These are phyloP conservation scores for Bursaphelenchus okinawaensis DNA, from an alignment of 2,888 invertebrate genomes.

Conservation along the genomic window DNA sequence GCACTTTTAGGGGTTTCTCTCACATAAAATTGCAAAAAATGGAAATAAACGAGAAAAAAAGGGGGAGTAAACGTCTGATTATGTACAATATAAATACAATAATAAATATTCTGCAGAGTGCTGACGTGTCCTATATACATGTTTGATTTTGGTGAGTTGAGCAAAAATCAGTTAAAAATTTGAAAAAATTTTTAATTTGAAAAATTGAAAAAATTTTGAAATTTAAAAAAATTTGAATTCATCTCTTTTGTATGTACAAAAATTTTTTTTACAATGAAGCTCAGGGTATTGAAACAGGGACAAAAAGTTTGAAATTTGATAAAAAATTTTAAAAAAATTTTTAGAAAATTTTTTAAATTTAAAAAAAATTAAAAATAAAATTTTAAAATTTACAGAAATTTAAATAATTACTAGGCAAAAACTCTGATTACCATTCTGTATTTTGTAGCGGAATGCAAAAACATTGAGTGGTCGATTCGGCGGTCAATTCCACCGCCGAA, in stretches of 20 bases:
- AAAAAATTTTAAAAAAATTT: not conserved
- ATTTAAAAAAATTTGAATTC: not conserved
- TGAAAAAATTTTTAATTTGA: not conserved
- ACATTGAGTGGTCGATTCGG: no score
- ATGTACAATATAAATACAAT: not conserved
- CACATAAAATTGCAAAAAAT: not conserved
- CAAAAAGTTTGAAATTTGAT: not conserved
- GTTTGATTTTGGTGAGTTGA: not conserved
- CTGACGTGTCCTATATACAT: not conserved
- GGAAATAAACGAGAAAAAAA: not conserved
- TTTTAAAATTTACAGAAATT: no score
- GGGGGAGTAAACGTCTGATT: not conserved
- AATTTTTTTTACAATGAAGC: not conserved
- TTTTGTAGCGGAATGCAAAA: not conserved
- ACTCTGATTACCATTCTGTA: not conserved
- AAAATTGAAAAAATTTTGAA: not conserved
- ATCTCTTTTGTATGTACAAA: not conserved
- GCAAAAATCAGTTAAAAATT: not conserved
- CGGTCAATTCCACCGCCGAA: no score
- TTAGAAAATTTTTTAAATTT: not conserved
- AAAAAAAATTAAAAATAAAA: not conserved
- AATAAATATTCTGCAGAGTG: not conserved
- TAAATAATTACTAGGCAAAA: not conserved
- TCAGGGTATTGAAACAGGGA: no score
- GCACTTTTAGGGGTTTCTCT: not conserved